Evolutionary conservation across 30 jellyfish, hydroid and myxozoan genomes (phyloP), one percentile per base, ranked within the genome.

Genomic region (Mastigias papua): DNA sequence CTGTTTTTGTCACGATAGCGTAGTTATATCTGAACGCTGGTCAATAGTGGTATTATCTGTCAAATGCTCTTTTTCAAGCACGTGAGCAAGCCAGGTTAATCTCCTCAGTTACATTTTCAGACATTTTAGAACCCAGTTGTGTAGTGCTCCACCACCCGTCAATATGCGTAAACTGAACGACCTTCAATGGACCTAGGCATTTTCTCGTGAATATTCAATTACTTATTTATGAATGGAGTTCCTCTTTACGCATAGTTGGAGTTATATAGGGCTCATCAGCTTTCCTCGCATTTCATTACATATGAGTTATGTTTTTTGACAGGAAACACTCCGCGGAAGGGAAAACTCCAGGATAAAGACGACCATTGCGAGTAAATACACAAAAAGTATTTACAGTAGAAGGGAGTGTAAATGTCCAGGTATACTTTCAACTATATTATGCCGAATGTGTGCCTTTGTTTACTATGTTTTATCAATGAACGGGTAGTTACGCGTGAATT

Each of bases 51-150:
- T 31, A 27, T 69, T 23, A 31, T 27, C 80, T 69, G 80, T 26
- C 58, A 69, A 69, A 69, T 30, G 80, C 80, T 28, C 80, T 69
- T 69, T 69, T 30, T 16, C 30, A 1, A 69, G 27, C 80, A 69
- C 80, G 80, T 69, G 80, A 69, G 80, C 80, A 6, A 13, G 16
- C 57, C 23, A 31, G 17, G 27, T 9, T 69, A 69, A 69, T 69
- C 80, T 22, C 80, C 57, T 48, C 50, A 37, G 58, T 69, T 69
- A 37, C 80, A 69, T 7, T 69, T 22, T 48, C 80, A 69, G 57
- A 26, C 80, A 69, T 69, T 28, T 69, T 31, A 17, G 27, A 51
- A 5, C 2, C 17, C 17, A 51, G 2, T 51, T 51, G 7, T 13
- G 67, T 10, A 51, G 23, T 51, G 17, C 17, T 51, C 17, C 27